A percentile compares a stretch with the other conserved stretches of the same genome.
Evolutionary conservation across 2,888 invertebrate species (phyloP).

Genomic region (Acronicta leporina): DNA sequence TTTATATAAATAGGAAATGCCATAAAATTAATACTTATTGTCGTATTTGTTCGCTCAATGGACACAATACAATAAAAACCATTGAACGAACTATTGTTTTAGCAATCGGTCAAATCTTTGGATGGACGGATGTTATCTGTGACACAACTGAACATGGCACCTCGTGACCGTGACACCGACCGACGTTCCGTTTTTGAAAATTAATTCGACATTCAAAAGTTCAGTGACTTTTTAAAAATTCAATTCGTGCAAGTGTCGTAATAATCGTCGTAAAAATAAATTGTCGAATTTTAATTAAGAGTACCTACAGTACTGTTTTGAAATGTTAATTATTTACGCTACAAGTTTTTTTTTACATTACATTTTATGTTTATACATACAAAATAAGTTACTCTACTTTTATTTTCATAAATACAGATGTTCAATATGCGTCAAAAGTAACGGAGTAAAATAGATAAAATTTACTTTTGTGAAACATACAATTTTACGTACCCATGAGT

Average conservation of each 20-base stretch:
- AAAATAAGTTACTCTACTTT: conserved; percentile 5
- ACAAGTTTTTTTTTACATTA: too few species aligned
- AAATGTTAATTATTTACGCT: not conserved
- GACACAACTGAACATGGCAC: conserved; percentile 6
- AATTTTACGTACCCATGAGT: too few species aligned
- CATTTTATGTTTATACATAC: not conserved
- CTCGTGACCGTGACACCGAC: conserved; percentile 33
- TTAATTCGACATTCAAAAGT: conserved; percentile 25
- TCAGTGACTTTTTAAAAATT: conserved; percentile 31
- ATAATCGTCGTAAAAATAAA: not conserved
- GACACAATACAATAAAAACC: conserved; percentile 13
- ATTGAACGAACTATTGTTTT: conserved; percentile 43
- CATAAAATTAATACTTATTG: conserved; percentile 6
- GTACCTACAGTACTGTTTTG: too few species aligned
- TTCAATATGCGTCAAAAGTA: too few species aligned
- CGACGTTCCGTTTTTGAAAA: conserved; percentile 26
- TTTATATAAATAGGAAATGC: conserved; percentile 5
- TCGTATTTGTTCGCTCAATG: conserved; percentile 3
- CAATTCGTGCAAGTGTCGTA: conserved; percentile 6
- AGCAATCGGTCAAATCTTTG: conserved; percentile 63
- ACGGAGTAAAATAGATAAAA: too few species aligned
- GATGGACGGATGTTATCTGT: conserved; percentile 22
- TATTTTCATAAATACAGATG: too few species aligned
- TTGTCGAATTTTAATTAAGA: not conserved
- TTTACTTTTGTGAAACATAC: too few species aligned